phyloP scores from a whole-genome alignment of 2,113 vertebrate species.

The Limnothrissa miodon region DNA sequence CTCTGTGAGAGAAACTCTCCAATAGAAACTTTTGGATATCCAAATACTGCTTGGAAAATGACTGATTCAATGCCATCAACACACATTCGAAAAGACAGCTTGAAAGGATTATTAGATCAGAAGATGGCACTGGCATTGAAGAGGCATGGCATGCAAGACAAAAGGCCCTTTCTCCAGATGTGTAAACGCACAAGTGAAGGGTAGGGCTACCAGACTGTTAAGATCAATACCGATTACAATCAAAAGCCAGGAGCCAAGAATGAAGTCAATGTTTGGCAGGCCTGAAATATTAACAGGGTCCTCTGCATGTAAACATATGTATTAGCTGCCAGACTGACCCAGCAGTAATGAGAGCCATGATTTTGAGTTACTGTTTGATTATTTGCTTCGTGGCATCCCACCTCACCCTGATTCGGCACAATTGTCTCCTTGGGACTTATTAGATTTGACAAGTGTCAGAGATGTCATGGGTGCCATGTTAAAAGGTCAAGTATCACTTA shows the following conservation, averaged over 20 bases:
- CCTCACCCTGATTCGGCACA: background rate
- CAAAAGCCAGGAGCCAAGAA: constrained; percentile 42
- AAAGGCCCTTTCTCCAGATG: constrained; percentile 42
- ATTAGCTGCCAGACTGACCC: constrained; percentile 40
- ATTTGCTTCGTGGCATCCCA: constrained; percentile 18
- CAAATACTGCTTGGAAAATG: constrained; percentile 1
- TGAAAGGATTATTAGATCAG: constrained; percentile 5
- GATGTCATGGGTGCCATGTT: background rate
- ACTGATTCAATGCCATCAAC: background rate
- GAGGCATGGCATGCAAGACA: constrained; percentile 22
- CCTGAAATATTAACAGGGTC: constrained; percentile 41
- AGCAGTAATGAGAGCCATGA: constrained; percentile 44
- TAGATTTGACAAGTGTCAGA: constrained; percentile 12
- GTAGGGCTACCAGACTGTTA: constrained; percentile 42
- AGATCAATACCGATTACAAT: constrained; percentile 45
- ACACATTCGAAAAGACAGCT: background rate
- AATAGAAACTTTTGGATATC: background rate
- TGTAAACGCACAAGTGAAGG: constrained; percentile 33
- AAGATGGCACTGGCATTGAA: background rate
- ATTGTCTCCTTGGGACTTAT: background rate
- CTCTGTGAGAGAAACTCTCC: background rate
- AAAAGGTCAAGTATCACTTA: constrained; percentile 14
- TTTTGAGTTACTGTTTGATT: constrained; percentile 27
- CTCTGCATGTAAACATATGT: constrained; percentile 44
- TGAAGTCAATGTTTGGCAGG: constrained; percentile 46